These are phyloP conservation scores for Abramis brama DNA, from an alignment of 2,113 vertebrate genomes.

Conservation along the genomic window DNA sequence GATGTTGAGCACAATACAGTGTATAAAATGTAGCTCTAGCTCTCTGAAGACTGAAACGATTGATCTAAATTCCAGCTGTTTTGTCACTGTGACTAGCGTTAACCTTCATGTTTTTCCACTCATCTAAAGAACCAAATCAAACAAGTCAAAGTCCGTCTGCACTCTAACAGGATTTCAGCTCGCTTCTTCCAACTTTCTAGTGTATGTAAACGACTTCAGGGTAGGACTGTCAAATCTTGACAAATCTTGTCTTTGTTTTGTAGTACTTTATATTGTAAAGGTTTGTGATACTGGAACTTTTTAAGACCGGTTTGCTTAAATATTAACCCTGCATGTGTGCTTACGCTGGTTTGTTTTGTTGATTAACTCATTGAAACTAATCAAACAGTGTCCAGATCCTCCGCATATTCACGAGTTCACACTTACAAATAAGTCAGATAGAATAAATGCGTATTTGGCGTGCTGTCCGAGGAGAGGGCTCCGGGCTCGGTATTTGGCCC, in stretches of 20 bases:
- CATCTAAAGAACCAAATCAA: not conserved
- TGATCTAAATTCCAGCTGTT: not conserved
- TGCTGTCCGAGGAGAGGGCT: no score
- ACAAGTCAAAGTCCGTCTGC: slow-evolving; percentile 10
- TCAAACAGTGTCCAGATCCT: not conserved
- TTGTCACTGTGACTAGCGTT: not conserved
- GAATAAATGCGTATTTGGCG: no score
- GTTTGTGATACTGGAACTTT: not conserved
- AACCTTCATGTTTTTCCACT: not conserved
- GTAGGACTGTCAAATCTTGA: not conserved
- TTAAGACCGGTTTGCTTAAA: slow-evolving; percentile 19
- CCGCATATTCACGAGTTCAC: no score
- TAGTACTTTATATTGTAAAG: not conserved
- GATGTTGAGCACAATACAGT: not conserved
- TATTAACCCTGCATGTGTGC: slow-evolving; percentile 20
- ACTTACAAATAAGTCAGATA: no score
- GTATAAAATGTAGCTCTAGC: not conserved
- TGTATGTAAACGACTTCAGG: not conserved
- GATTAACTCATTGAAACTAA: slow-evolving; percentile 53
- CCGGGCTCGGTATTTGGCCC: no score
- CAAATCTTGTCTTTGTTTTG: no score
- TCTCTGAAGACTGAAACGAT: not conserved
- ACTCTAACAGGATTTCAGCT: not conserved
- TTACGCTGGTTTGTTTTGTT: slow-evolving; percentile 33
- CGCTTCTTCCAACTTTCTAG: not conserved